These are phyloP conservation scores for Ormyrus nitidulus DNA, from an alignment of 2,888 invertebrate species.

Conservation along the genomic window DNA sequence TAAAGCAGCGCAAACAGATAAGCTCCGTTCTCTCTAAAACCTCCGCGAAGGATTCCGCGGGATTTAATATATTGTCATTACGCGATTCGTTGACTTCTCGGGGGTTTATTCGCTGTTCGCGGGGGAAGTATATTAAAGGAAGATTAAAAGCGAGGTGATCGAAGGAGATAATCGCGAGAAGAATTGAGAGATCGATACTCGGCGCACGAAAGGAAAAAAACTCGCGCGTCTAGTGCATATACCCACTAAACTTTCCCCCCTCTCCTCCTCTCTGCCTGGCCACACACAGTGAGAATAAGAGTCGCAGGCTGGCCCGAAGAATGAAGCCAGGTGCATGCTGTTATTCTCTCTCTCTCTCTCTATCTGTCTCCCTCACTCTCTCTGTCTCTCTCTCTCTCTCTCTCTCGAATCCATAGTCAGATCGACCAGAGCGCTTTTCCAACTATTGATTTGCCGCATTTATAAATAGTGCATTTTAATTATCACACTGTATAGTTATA, in stretches of 20 bases:
- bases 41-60: no score
- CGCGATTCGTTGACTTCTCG: no score
- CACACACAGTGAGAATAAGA: constrained; percentile 3
- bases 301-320: constrained; percentile 24
- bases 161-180: background rate
- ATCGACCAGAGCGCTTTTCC: constrained; percentile 50
- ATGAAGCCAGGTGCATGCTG: constrained; percentile 40
- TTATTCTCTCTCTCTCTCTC: background rate
- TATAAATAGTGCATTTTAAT: constrained; percentile 1
- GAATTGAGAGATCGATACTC: background rate
- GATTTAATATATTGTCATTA: no score
- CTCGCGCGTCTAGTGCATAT: no score
- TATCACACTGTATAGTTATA: background rate
- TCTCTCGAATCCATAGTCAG: constrained; percentile 51
- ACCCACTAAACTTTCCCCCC: background rate
- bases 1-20: no score
- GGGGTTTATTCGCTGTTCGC: no score
- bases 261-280: background rate
- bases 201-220: no score
- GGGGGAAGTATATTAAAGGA: no score
- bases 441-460: constrained; percentile 42
- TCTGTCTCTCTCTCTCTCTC: background rate
- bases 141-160: no score
- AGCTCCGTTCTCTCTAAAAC: no score
- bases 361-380: no score